These are phyloP conservation scores for Umimayanthus kanabou DNA, from an alignment of 92 coral and sea anemone species.

Conservation along the genomic window DNA sequence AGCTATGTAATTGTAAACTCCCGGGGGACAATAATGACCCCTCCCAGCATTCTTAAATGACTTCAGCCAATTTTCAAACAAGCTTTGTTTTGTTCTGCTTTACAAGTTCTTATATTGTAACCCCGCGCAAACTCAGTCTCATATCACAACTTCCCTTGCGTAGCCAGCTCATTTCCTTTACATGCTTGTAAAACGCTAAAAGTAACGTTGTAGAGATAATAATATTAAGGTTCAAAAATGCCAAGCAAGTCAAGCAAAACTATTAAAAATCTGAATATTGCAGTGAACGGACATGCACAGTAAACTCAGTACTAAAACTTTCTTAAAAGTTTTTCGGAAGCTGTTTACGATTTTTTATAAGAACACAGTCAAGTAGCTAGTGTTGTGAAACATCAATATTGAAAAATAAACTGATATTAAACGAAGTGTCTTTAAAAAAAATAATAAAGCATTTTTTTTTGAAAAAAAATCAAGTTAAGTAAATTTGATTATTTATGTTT, in stretches of 20 bases:
- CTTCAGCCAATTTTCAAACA: constrained; percentile 40
- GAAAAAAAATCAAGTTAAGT: no score
- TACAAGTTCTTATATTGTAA: neutral
- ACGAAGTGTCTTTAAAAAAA: no score
- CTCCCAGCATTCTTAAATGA: constrained; percentile 63
- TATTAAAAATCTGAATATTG: no score
- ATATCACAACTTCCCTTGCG: constrained; percentile 18
- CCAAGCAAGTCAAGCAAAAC: neutral
- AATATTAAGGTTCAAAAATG: neutral
- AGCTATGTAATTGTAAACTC: constrained; percentile 54
- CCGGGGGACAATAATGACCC: constrained; percentile 54
- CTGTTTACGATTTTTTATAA: neutral
- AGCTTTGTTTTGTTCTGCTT: constrained; percentile 33
- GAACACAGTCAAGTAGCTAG: no score
- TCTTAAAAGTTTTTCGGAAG: neutral
- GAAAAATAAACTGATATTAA: no score
- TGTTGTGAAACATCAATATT: no score
- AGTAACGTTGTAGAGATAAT: neutral
- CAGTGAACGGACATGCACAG: neutral
- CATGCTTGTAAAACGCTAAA: neutral
- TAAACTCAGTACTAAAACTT: neutral
- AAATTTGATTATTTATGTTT: no score
- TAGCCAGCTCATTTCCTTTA: constrained; percentile 2
- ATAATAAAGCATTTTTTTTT: no score
- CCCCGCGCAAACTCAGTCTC: neutral